phyloP scores from a whole-genome alignment of 1,140 invertebrate genomes.

The Pararge aegeria region DNA sequence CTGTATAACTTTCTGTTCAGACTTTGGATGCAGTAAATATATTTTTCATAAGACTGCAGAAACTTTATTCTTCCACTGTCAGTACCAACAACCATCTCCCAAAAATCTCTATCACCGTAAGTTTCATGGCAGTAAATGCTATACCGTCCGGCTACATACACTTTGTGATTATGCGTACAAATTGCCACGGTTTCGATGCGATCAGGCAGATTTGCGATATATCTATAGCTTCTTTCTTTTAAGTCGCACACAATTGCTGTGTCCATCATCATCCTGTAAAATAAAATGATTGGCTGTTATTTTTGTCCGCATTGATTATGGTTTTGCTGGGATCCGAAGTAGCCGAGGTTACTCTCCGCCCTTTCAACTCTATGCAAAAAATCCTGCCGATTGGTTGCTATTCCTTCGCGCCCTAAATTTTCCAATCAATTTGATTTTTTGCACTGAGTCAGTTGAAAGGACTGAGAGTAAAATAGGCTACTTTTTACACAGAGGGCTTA shows the following conservation, averaged over 20 bases:
- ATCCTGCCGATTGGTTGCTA: too few relatives aligned
- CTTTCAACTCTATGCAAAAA: too few relatives aligned
- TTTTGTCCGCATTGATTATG: too few relatives aligned
- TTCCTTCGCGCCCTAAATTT: too few relatives aligned
- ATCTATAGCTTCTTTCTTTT: conserved; percentile 48
- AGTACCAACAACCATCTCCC: conserved; percentile 41
- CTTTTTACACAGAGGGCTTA: too few relatives aligned
- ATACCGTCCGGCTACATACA: conserved; percentile 56
- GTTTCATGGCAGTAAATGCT: conserved; percentile 57
- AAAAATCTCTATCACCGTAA: conserved; percentile 35
- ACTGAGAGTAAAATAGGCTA: too few relatives aligned
- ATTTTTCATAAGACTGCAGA: conserved; percentile 52
- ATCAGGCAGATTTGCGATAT: conserved; percentile 57
- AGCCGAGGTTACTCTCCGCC: too few relatives aligned
- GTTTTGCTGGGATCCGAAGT: too few relatives aligned
- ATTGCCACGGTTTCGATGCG: conserved; percentile 56
- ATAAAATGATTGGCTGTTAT: neutral
- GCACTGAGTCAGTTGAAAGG: too few relatives aligned
- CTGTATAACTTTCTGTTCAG: conserved; percentile 59
- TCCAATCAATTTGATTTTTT: too few relatives aligned
- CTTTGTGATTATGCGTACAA: conserved; percentile 44
- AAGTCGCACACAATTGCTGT: conserved; percentile 55
- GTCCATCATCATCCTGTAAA: conserved; percentile 59
- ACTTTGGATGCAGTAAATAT: conserved; percentile 60
- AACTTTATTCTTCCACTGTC: conserved; percentile 51